Evolutionary conservation across 2,113 vertebrate species (phyloP), one percentile per base, ranked within the genome.

Genomic region (Colius striatus): DNA sequence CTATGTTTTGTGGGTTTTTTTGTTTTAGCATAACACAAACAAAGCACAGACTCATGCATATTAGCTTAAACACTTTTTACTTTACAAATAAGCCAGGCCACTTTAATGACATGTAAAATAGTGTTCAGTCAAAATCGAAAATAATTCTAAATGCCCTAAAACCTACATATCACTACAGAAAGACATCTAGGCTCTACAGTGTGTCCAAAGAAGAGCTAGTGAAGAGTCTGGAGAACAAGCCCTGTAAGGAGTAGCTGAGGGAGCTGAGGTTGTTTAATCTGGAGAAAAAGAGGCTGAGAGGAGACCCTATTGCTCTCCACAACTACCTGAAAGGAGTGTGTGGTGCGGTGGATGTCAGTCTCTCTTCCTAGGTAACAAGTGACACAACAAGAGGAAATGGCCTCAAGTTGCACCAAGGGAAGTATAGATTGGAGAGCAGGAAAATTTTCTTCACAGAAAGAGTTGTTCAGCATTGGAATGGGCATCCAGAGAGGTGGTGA

Each of bases 261-360:
- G 4, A 92, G 3, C 10, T 60, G 4, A 2, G 4, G 1, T 6
- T 17, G 6, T 13, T 57, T n/a, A 71, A 32, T 1, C 11, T 74
- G 34, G 21, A 61, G 34, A 61, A 78, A 2, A 53, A 4, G 5
- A 66, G 4, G 10, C 5, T 74, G 2, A 11, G 2, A 3, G 41
- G 14, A 61, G 54, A 43, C 18, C 38, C 12, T 41, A 41, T 41
- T 41, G 0, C 3, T 21, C 12, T 53, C 19, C 36, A 22, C 7
- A 70, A 3, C 16, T 55, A 6, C 16, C 7, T 77, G 18, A 30
- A 11, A 51, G 21, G 11, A 47, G 20, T 6, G 0, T 75, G 16
- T 13, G 43, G 5, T 0, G 2, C 58, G 5, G 9, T 1, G 0
- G 5, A 0, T 6, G 10, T 30, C 1, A 1, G 2, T 29, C 32